A percentile compares a stretch with the other conserved stretches of the same genome.
Conservation (phyloP, 2,113 vertebrate species). For the Nerophis lumbriciformis region DNA sequence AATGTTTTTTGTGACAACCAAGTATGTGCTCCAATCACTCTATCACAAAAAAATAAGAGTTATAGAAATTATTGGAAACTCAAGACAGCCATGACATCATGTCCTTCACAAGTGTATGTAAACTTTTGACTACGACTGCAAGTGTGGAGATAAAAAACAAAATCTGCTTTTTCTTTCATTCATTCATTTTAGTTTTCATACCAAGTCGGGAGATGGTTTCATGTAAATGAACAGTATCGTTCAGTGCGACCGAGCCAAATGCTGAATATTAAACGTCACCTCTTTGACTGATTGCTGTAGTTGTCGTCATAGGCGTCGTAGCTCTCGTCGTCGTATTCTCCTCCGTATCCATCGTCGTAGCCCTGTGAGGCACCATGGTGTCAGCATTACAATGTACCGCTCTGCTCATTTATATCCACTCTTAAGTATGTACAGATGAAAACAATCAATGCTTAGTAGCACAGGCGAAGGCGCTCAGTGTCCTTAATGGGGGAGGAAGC, state of each 20-base stretch:
- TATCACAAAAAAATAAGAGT: too few relatives aligned
- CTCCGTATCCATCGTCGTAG: slow-evolving; percentile 92
- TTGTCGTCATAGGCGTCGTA: slow-evolving; percentile 88
- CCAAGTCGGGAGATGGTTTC: not conserved
- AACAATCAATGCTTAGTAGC: slow-evolving; percentile 53
- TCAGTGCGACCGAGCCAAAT: slow-evolving; percentile 1
- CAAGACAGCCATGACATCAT: too few relatives aligned
- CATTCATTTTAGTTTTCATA: too few relatives aligned
- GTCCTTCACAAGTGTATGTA: too few relatives aligned
- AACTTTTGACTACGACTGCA: too few relatives aligned
- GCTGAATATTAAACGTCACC: slow-evolving; percentile 66
- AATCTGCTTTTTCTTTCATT: too few relatives aligned
- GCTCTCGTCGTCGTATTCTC: slow-evolving; percentile 89
- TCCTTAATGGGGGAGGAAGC: slow-evolving; percentile 26
- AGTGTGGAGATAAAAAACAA: too few relatives aligned
- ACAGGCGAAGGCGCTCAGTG: slow-evolving; percentile 40
- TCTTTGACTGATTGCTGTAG: slow-evolving; percentile 87
- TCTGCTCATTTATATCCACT: slow-evolving; percentile 21
- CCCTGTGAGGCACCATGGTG: slow-evolving; percentile 69
- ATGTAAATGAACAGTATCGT: too few relatives aligned
- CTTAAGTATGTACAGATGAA: slow-evolving; percentile 18
- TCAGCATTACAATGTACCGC: slow-evolving; percentile 7
- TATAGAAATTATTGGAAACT: too few relatives aligned
- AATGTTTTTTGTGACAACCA: too few relatives aligned
- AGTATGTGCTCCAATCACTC: too few relatives aligned